Evolutionary conservation across 2,888 invertebrate genomes (phyloP).

Genomic region (Macaria liturata): DNA sequence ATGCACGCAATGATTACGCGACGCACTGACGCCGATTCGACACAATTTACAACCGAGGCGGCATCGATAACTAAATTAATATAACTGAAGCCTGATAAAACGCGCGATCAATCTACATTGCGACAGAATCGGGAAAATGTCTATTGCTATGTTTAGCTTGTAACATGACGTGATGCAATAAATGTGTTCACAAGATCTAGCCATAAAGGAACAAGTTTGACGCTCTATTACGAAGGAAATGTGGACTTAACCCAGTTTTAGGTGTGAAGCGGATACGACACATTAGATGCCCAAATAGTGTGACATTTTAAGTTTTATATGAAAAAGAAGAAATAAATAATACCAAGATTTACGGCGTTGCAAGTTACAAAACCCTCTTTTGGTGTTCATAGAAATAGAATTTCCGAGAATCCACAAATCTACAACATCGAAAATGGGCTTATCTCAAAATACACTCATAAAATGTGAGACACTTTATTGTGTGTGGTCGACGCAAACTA

Average conservation of each 20-base stretch:
- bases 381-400: neutral
- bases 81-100: slow-evolving; percentile 22
- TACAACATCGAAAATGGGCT: neutral
- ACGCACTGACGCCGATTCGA: slow-evolving; percentile 39
- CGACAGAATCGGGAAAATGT: slow-evolving; percentile 20
- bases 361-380: neutral
- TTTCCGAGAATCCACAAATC: slow-evolving; percentile 4
- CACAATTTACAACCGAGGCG: slow-evolving; percentile 38
- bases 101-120: slow-evolving; percentile 20
- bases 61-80: slow-evolving; percentile 40
- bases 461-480: neutral
- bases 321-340: neutral
- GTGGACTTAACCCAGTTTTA: slow-evolving; percentile 42
- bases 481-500: slow-evolving; percentile 8
- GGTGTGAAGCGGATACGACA: slow-evolving; percentile 44
- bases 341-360: slow-evolving; percentile 2
- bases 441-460: slow-evolving; percentile 7
- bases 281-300: slow-evolving; percentile 39
- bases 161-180: slow-evolving; percentile 18
- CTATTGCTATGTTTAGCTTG: slow-evolving; percentile 4
- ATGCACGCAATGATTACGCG: slow-evolving; percentile 61
- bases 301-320: neutral
- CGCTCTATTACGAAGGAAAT: slow-evolving; percentile 21
- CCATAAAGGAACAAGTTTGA: slow-evolving; percentile 2
- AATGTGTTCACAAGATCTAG: slow-evolving; percentile 1